phyloP scores from a whole-genome alignment of 2,888 invertebrate species.

The Philereme vetulata region DNA sequence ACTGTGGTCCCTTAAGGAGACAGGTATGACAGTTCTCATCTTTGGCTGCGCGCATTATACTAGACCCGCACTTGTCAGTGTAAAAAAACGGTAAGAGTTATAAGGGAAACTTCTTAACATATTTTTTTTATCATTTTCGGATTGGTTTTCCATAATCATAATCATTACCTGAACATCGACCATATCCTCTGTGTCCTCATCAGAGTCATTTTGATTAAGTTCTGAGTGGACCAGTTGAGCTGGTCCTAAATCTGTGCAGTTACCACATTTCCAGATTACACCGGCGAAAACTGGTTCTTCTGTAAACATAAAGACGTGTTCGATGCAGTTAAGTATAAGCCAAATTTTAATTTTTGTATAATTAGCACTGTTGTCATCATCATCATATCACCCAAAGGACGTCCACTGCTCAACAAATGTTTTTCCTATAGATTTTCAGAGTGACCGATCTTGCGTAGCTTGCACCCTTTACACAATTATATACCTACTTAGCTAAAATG shows the following conservation, averaged over 20 bases:
- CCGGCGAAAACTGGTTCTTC: conserved; percentile 42
- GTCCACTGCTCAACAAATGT: background rate
- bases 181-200: background rate
- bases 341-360: background rate
- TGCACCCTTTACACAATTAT: too few relatives aligned
- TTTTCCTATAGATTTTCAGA: background rate
- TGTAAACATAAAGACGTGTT: conserved; percentile 17
- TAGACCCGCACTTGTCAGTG: too few relatives aligned
- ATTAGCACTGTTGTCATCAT: background rate
- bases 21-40: too few relatives aligned
- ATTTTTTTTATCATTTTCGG: too few relatives aligned
- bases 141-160: background rate
- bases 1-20: too few relatives aligned
- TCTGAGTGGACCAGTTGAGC: conserved; percentile 50
- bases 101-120: too few relatives aligned
- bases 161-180: conserved; percentile 13
- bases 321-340: too few relatives aligned
- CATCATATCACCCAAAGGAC: too few relatives aligned
- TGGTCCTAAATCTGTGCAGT: conserved; percentile 47
- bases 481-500: too few relatives aligned
- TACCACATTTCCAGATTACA: conserved; percentile 60
- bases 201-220: conserved; percentile 11
- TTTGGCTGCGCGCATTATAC: too few relatives aligned
- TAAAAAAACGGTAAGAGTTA: too few relatives aligned
- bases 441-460: too few relatives aligned